phyloP scores from a whole-genome alignment of 1,140 invertebrate species.

The Aethina tumida region DNA sequence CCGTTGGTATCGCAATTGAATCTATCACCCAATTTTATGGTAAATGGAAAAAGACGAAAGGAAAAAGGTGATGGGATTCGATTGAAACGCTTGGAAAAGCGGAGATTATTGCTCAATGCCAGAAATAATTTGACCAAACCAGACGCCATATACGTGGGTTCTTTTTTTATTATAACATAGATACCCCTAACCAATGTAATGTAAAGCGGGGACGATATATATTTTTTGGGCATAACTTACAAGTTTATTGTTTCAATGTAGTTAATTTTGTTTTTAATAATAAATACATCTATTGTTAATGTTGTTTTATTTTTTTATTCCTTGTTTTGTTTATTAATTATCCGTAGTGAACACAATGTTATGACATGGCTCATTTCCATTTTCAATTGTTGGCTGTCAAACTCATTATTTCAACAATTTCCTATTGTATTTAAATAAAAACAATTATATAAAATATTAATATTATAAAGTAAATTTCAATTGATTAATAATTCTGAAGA shows the following conservation, averaged over 20 bases:
- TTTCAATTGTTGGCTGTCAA: not conserved
- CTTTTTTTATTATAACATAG: conserved; percentile 3
- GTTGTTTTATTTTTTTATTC: not conserved
- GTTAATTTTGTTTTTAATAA: conserved; percentile 2
- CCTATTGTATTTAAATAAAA: conserved; percentile 6
- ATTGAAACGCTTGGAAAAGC: conserved; percentile 1
- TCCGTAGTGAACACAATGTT: too few species aligned
- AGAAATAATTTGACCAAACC: not conserved
- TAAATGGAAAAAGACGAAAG: conserved; percentile 59
- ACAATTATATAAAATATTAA: conserved; percentile 1
- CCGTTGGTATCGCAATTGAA: conserved; percentile 53
- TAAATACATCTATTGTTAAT: not conserved
- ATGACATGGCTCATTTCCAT: too few species aligned
- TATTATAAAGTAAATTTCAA: too few species aligned
- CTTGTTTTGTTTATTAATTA: too few species aligned
- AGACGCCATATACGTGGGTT: not conserved
- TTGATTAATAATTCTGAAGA: too few species aligned
- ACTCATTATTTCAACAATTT: conserved; percentile 3
- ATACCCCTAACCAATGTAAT: conserved; percentile 10
- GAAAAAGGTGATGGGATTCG: conserved; percentile 48
- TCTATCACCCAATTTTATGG: conserved; percentile 52
- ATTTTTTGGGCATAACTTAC: not conserved
- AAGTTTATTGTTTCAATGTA: not conserved
- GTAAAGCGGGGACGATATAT: not conserved
- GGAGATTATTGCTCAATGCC: not conserved